Conservation (phyloP, 1,140 invertebrate species). For the Teleopsis dalmanni region DNA sequence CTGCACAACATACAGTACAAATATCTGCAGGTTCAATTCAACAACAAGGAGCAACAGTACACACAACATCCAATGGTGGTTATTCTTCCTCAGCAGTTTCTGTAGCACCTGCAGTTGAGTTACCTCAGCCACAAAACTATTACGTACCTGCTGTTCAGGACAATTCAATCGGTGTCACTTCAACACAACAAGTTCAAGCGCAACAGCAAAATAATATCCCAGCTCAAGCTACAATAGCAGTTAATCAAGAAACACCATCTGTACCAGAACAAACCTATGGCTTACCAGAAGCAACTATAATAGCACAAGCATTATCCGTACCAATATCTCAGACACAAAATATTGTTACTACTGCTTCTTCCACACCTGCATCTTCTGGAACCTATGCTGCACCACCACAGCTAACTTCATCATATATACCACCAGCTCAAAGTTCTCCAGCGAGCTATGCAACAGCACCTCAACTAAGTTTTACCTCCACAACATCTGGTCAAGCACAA, state of each 20-base stretch:
- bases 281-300: too few species aligned
- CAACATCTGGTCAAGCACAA: neutral
- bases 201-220: too few species aligned
- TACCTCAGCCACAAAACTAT: neutral
- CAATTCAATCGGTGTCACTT: too few species aligned
- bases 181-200: too few species aligned
- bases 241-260: too few species aligned
- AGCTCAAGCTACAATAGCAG: too few species aligned
- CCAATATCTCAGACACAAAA: too few species aligned
- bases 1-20: constrained; percentile 3
- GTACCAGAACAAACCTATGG: too few species aligned
- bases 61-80: neutral
- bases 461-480: too few species aligned
- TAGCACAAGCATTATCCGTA: neutral
- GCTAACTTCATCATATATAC: neutral
- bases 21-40: constrained; percentile 17
- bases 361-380: neutral
- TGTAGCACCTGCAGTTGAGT: neutral
- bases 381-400: neutral
- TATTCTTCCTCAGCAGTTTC: neutral
- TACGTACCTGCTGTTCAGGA: too few species aligned
- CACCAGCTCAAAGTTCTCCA: neutral
- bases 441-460: too few species aligned
- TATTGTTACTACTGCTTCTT: neutral
- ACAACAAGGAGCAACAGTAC: neutral